Percentiles rank a stretch among this genome's conserved stretches.
These are phyloP conservation scores for Nebria salina DNA, from an alignment of 2,888 invertebrate genomes.

Conservation along the genomic window DNA sequence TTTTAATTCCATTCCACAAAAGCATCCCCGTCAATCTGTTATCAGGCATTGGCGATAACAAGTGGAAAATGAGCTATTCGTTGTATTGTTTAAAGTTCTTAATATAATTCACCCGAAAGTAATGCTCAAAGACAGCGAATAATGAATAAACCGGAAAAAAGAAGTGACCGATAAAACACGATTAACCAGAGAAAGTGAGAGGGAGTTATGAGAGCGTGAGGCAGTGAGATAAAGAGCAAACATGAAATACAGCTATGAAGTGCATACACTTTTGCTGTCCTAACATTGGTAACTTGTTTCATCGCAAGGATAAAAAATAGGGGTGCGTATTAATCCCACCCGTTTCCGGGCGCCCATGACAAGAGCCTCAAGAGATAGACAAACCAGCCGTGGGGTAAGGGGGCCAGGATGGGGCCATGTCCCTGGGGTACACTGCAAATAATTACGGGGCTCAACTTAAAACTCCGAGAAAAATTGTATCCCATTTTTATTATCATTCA, in stretches of 20 bases:
- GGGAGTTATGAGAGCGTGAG: conserved; percentile 13
- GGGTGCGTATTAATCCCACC: conserved; percentile 23
- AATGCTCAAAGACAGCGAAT: conserved; percentile 37
- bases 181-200: conserved; percentile 37
- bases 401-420: background rate
- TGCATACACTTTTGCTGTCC: conserved; percentile 50
- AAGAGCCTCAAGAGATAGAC: background rate
- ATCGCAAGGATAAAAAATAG: conserved; percentile 36
- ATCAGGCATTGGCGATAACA: too few species aligned
- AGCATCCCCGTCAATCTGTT: too few species aligned
- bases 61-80: too few species aligned
- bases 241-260: conserved; percentile 22
- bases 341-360: conserved; percentile 2
- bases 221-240: conserved; percentile 15
- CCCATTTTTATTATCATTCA: conserved; percentile 63
- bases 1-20: too few species aligned
- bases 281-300: conserved; percentile 26
- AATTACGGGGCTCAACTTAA: conserved; percentile 62
- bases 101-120: background rate
- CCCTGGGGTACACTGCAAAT: conserved; percentile 59
- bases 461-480: conserved; percentile 62
- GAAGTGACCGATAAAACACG: conserved; percentile 42
- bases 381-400: conserved; percentile 5
- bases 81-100: background rate
- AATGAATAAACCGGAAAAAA: conserved; percentile 46